Evolutionary conservation across 2,113 vertebrate species (phyloP), one percentile per base, ranked within the genome.

Genomic region (Daubentonia madagascariensis): DNA sequence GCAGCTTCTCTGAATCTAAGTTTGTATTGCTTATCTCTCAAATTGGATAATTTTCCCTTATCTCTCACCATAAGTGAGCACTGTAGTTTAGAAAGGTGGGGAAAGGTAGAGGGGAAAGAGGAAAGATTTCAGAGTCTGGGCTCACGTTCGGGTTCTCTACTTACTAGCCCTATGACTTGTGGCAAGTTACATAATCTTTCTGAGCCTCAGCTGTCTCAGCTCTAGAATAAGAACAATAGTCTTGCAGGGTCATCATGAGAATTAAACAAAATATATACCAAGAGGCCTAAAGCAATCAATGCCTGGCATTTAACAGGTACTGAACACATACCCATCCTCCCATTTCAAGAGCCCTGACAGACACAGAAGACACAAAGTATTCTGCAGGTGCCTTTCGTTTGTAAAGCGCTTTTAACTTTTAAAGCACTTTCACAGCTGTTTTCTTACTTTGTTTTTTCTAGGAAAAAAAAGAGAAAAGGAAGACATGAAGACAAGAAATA

Each of bases 371-470:
- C 30, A 75, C 0, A 25, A 57, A 22, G 17, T 68, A 10, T 59
- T 84, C 70, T 67, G 48, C 11, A 72, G n/a, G 14, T 5, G 80
- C 25, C 65, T 61, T 30, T n/a, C 28, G 37, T 67, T 84, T 85
- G 57, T 79, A 87, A 30, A 95, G 65, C 4, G 7, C 23, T 81
- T 72, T 92, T 76, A 90, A 85, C n/a, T 95, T 85, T 85, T 23
- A 85, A 96, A 98, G 50, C 12, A 89, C 57, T 84, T 91, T 95
- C 35, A 91, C 40, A 94, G 43, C 25, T 85, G 30, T 93, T 94
- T 85, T 30, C 28, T 63, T 79, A 91, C 43, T 80, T 95, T 54
- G 2, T 28, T 83, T 73, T 79, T 63, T 75, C 13, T 37, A 85
- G 23, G 9, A 63, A 67, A 43, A 50, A 73, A 43, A 22, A 14